These are phyloP conservation scores for Cataglyphis cursor DNA, from an alignment of 2,888 invertebrate genomes.

Conservation along the genomic window DNA sequence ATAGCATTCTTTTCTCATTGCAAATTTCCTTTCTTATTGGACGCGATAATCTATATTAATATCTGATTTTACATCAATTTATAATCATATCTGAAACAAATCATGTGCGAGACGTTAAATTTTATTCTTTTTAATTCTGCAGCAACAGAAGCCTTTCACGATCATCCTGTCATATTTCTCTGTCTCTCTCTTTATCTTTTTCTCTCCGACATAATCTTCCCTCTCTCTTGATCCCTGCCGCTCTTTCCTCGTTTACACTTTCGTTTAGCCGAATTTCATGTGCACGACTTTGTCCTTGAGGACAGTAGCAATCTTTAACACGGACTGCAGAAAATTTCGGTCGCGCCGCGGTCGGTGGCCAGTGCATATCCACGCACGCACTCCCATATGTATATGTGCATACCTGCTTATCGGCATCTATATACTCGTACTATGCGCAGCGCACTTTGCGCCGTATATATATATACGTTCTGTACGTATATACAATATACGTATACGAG, in stretches of 20 bases:
- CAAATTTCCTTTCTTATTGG: background rate
- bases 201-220: background rate
- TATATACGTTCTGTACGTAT: background rate
- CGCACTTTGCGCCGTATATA: background rate
- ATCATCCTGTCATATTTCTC: background rate
- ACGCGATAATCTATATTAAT: background rate
- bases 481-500: background rate
- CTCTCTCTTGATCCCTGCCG: background rate
- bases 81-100: background rate
- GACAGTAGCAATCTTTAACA: constrained; percentile 6
- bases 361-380: background rate
- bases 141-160: background rate
- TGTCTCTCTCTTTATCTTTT: background rate
- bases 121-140: background rate
- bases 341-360: constrained; percentile 49
- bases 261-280: constrained; percentile 27
- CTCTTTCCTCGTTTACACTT: constrained; percentile 7
- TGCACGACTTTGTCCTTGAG: background rate
- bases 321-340: constrained; percentile 53
- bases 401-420: constrained; percentile 11
- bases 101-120: too few relatives aligned
- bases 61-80: background rate
- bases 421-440: background rate
- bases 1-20: too few relatives aligned
- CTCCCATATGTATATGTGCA: background rate